A percentile compares a stretch with the other conserved stretches of the same genome.
Conservation (phyloP, 2,888 invertebrate species). For the Cinara cedri region DNA sequence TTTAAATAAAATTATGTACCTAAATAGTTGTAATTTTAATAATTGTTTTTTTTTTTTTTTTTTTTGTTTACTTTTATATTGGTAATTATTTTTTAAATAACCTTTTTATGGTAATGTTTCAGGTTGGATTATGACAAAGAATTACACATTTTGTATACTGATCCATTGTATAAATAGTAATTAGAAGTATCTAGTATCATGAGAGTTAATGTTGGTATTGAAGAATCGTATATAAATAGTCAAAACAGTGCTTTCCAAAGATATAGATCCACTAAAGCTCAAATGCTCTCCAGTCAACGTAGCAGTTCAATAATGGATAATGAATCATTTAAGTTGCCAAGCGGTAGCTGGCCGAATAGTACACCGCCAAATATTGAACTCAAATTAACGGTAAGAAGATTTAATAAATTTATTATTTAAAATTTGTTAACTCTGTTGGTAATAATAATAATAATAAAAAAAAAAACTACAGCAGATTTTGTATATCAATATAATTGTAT, state of each 20-base stretch:
- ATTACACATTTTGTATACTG: too few relatives aligned
- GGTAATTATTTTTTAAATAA: neutral
- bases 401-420: neutral
- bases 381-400: slow-evolving; percentile 45
- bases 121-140: slow-evolving; percentile 49
- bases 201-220: slow-evolving; percentile 31
- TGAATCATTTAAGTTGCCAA: slow-evolving; percentile 29
- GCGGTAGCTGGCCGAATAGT: slow-evolving; percentile 38
- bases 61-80: neutral
- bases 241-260: slow-evolving; percentile 42
- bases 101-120: slow-evolving; percentile 33
- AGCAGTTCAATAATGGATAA: slow-evolving; percentile 43
- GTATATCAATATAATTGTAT: too few relatives aligned
- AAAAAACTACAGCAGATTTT: too few relatives aligned
- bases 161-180: too few relatives aligned
- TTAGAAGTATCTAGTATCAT: slow-evolving; percentile 10
- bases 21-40: neutral
- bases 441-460: too few relatives aligned
- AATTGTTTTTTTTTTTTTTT: too few relatives aligned
- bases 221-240: slow-evolving; percentile 39
- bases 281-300: slow-evolving; percentile 38
- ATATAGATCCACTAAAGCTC: slow-evolving; percentile 43
- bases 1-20: slow-evolving; percentile 12
- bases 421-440: too few relatives aligned
- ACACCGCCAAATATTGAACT: slow-evolving; percentile 48